Base-by-base conservation (phyloP, 2,888 invertebrate genomes). In the Mantis religiosa region DNA sequence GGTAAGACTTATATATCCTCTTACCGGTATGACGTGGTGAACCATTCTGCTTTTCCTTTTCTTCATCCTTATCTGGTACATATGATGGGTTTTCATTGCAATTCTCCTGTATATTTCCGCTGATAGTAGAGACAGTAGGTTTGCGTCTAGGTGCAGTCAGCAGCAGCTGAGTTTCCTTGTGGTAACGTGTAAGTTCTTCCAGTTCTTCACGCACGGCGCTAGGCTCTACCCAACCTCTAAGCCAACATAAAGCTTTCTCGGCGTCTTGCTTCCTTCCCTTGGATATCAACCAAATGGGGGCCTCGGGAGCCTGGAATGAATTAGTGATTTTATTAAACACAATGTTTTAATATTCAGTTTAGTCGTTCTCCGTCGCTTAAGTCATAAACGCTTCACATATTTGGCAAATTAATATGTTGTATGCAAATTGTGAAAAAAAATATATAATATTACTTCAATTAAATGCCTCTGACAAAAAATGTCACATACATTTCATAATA, bases 181-280 rank as follows among this genome's bases (percentile, higher is more conserved):
- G 93, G 91, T 95, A 95, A 89, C 93, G 92, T 0, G 94, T 90
- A 1, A 95, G 93, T 84, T 94, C 92, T 28, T 94, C 93, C 88
- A 94, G 94, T 91, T 95, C 95, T 83, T 94, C 93, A 90, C 93
- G 93, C 0, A 95, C 94, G 20, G 93, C 93, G 89, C 93, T 93
- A 0, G 94, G 94, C 9, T 93, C 82, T 0, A 94, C 93, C 95
- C 95, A 95, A 1, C 95, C 95, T 88, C 95, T 93, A 1, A 95
- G 93, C 90, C 94, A 94, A 90, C 95, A 94, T 14, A 87, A 20
- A 9, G 87, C 87, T 9, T 28, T 30, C 27, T 87, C 82, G 14
- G 87, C 87, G 3, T 87, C 82, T 28, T 82, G 3, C 15, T n/a
- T 34, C 25, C 87, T 30, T 20, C 87, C 87, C n/a, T 87, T 82